These are phyloP conservation scores for Chelmon rostratus DNA, from an alignment of 2,797 vertebrate species.

Conservation along the genomic window DNA sequence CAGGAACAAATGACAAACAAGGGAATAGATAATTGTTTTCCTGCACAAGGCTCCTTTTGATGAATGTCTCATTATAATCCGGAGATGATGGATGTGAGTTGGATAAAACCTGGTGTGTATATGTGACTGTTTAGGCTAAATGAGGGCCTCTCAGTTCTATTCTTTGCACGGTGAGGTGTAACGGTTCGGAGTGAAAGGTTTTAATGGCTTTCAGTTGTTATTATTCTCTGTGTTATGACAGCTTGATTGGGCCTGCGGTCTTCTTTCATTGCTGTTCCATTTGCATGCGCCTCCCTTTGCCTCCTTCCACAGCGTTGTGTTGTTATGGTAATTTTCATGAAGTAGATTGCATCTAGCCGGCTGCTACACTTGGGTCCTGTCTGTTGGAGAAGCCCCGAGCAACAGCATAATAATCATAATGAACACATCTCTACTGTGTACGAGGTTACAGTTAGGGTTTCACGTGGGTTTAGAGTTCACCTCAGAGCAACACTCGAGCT, in stretches of 20 bases:
- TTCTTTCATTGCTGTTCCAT: conserved; percentile 70
- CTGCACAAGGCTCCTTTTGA: conserved; percentile 50
- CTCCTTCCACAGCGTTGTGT: conserved; percentile 64
- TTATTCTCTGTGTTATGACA: conserved; percentile 80
- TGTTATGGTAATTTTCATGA: conserved; percentile 82
- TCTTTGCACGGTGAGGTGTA: conserved; percentile 70
- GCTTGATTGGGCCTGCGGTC: conserved; percentile 77
- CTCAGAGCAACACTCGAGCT: conserved; percentile 13
- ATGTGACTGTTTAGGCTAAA: conserved; percentile 68
- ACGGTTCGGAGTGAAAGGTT: conserved; percentile 69
- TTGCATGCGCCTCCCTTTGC: conserved; percentile 66
- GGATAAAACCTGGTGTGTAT: conserved; percentile 61
- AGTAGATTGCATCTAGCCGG: conserved; percentile 77
- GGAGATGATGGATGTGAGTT: conserved; percentile 68
- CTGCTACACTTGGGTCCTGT: conserved; percentile 70
- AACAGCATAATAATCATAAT: conserved; percentile 72
- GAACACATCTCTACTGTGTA: conserved; percentile 56
- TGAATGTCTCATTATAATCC: conserved; percentile 75
- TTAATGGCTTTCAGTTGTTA: conserved; percentile 79
- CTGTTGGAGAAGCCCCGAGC: conserved; percentile 63
- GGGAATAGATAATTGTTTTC: conserved; percentile 61
- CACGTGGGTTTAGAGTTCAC: conserved; percentile 15
- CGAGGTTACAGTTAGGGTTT: conserved; percentile 10
- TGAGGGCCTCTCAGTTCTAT: conserved; percentile 61
- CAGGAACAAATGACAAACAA: conserved; percentile 44